Evolutionary conservation across 2,888 invertebrate species (phyloP), one percentile per base, ranked within the genome.

Genomic region (Amphipoea oculea): DNA sequence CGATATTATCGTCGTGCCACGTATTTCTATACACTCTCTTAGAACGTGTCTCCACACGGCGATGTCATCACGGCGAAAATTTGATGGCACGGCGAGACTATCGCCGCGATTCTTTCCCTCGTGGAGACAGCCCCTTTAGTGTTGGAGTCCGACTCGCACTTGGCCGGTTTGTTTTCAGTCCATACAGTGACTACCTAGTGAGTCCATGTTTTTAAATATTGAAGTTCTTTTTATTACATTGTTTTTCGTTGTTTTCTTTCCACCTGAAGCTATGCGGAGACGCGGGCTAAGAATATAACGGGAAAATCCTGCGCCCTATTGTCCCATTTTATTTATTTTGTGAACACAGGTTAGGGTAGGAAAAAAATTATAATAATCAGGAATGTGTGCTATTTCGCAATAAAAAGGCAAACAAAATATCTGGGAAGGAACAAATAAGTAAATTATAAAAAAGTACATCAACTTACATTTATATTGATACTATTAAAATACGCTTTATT

Each of bases 171-270:
- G 4, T 51, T 6, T 51, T 51, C 51, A 51, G 17, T 51, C 17
- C 17, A 5, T 17, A 51, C 5, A 5, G 51, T 17, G 17, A 20
- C 6, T n/a, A n/a, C n/a, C n/a, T 20, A 79, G 23, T 79, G 29
- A 48, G 67, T 12, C 14, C 79, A 17, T 67, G 79, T 79, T 78
- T 73, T 48, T 57, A 0, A 79, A 79, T 57, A 57, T 6, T 23
- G 67, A 23, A 40, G 29, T 78, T 57, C 4, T 29, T 57, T 79
- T 78, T 45, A 66, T 57, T 73, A 54, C 42, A n/a, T 65, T 45
- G 12, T 20, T 17, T 77, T 54, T 54, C 54, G 48, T 40, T 78
- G 65, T 78, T 66, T 74, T 36, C 4, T 14, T 42, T 48, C 5
- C 11, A 67, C 48, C 45, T 79, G n/a, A 45, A 79, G 54, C 17